A percentile compares a stretch with the other conserved stretches of the same genome.
Evolutionary conservation across 2,113 vertebrate species (phyloP).

Genomic region (Trogon surrucura): DNA sequence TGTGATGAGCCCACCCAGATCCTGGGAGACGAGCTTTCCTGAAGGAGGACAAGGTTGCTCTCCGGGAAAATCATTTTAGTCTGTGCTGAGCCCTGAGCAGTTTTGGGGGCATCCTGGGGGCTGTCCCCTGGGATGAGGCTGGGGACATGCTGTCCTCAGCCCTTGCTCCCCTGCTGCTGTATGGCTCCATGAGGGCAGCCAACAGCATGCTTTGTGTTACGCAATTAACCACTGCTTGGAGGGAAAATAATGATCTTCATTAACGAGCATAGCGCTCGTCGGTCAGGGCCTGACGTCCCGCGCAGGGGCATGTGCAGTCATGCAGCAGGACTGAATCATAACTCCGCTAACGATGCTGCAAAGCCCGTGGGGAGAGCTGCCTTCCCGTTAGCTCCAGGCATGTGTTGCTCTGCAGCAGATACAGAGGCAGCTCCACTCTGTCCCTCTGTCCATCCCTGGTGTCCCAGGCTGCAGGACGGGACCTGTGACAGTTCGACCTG

Average conservation of each 20-base stretch:
- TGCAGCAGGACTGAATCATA: not conserved
- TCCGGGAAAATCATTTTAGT: not conserved
- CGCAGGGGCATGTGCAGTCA: not conserved
- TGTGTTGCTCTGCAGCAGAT: not conserved
- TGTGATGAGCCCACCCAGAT: not conserved
- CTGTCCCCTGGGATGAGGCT: not conserved
- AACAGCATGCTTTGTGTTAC: accelerated
- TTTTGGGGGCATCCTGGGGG: not conserved
- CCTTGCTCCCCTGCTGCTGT: accelerated
- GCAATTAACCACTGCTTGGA: not conserved
- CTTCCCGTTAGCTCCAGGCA: not conserved
- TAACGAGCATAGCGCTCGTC: not conserved
- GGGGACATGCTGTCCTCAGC: not conserved
- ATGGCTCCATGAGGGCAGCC: not conserved
- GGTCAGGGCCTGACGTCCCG: not conserved
- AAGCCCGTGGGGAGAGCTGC: not conserved
- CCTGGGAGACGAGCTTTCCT: not conserved
- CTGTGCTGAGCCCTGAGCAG: not conserved
- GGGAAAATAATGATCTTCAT: not conserved
- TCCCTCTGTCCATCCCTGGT: accelerated
- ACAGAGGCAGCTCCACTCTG: not conserved
- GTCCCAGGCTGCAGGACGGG: accelerated
- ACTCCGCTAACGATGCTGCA: not conserved
- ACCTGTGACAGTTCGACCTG: not conserved
- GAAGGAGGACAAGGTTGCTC: not conserved